phyloP scores from a whole-genome alignment of 1,140 invertebrate species.

The Apis cerana region DNA sequence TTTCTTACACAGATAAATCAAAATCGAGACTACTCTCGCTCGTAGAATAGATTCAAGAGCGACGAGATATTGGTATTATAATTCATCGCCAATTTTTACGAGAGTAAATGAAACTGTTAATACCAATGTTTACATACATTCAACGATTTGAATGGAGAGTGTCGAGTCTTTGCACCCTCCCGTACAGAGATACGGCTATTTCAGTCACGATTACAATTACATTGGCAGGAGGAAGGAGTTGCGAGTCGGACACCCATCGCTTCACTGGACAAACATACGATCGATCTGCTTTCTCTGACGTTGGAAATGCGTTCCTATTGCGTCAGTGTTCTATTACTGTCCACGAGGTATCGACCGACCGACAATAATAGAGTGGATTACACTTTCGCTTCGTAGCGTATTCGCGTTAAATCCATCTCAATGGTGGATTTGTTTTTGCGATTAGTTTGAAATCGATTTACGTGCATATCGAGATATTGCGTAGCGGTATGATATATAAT shows the following conservation, averaged over 20 bases:
- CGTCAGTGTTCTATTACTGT: constrained; percentile 53
- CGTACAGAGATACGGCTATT: background rate
- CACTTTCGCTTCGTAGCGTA: background rate
- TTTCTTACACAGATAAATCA: background rate
- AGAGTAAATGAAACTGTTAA: constrained; percentile 16
- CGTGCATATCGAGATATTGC: too few relatives aligned
- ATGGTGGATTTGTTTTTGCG: background rate
- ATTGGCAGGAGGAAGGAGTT: background rate
- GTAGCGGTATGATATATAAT: too few relatives aligned
- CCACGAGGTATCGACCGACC: constrained; percentile 38
- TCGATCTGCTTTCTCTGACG: constrained; percentile 16
- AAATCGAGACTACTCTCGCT: background rate
- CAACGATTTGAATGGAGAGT: background rate
- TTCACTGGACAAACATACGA: background rate
- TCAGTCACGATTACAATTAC: constrained; percentile 18
- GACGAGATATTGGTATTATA: background rate
- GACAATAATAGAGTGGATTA: constrained; percentile 13
- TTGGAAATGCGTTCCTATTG: constrained; percentile 9
- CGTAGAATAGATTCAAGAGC: background rate
- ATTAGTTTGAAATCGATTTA: background rate
- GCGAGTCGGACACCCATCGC: background rate
- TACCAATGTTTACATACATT: background rate
- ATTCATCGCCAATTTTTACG: constrained; percentile 1
- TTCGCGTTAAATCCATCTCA: background rate
- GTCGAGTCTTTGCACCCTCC: background rate